Evolutionary conservation across 2,797 vertebrate genomes (phyloP), one percentile per base, ranked within the genome.

Genomic region (Pelochelys cantorii): DNA sequence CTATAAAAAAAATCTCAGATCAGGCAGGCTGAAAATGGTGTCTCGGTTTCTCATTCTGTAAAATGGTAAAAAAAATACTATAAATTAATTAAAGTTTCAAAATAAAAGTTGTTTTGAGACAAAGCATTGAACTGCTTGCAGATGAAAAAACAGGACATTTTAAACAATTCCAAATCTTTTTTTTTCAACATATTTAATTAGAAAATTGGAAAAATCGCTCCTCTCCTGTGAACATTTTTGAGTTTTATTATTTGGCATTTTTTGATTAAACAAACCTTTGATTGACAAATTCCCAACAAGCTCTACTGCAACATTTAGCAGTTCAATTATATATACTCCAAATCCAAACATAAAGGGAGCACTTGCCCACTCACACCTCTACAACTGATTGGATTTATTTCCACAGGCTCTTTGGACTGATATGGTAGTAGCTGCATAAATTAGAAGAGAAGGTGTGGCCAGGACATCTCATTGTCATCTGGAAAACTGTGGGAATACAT

Each of bases 41-140:
- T 93, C 93, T 92, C 82, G 55, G 93, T 95, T 95, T 95, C 84
- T 87, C 79, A 52, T 37, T 84, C 90, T 87, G 78, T 78, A 84
- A 85, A 93, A 85, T 90, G 65, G 17, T n/a, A 34, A 68, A 68
- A 68, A 34, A 7, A 31, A 31, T 34, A 68, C 18, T 20, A 34
- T 68, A n/a, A 34, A 42, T 60, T 93, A 87, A 34, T 89, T 93
- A 22, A 52, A 29, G 7, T 86, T 93, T 90, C 90, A 94, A 68
- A 34, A 88, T 86, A 91, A 82, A 95, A 95, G 78, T 60, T 78
- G 18, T 68, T 68, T 68, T 34, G 65, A 34, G 31, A 31, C 65
- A 68, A 68, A 68, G 42, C 25, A 11, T 20, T 68, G 65, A 68
- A 68, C 65, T 34, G n/a, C 65, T 68, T 68, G n/a, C n/a, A 68